These are phyloP conservation scores for Eupeodes corollae DNA, from an alignment of 1,140 invertebrate genomes.

Conservation along the genomic window DNA sequence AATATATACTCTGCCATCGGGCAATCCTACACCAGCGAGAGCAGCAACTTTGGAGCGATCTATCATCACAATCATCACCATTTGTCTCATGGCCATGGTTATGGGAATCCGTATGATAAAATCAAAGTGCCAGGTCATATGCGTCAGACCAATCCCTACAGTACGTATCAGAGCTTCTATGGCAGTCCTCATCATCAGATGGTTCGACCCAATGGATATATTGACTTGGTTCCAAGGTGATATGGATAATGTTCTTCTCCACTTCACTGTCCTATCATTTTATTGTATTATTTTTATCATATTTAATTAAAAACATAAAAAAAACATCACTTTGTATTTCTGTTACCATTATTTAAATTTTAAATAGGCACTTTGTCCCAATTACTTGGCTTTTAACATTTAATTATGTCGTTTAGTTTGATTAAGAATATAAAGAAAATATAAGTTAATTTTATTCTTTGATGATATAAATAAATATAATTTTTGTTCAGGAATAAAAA, in stretches of 20 bases:
- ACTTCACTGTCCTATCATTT: too few relatives aligned
- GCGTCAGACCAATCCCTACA: constrained; percentile 21
- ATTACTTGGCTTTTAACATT: not conserved
- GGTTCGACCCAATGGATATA: constrained; percentile 33
- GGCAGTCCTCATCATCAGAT: constrained; percentile 29
- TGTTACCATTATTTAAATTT: too few relatives aligned
- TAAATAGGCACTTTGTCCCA: too few relatives aligned
- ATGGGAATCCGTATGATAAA: constrained; percentile 34
- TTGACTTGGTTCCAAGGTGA: constrained; percentile 32
- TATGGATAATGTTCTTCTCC: not conserved
- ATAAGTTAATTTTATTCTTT: not conserved
- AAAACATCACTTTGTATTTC: too few relatives aligned
- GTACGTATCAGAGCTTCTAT: constrained; percentile 32
- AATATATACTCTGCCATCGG: constrained; percentile 32
- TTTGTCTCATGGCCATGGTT: constrained; percentile 18
- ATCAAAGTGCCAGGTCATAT: constrained; percentile 26
- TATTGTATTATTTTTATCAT: too few relatives aligned
- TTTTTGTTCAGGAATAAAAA: too few relatives aligned
- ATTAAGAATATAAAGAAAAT: not conserved
- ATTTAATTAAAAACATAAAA: too few relatives aligned
- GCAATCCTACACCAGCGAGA: constrained; percentile 39
- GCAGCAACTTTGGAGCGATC: constrained; percentile 42
- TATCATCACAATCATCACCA: constrained; percentile 38
- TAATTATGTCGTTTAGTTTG: not conserved
- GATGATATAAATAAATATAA: not conserved